Evolutionary conservation across 2,797 vertebrate species (phyloP), one percentile per base, ranked within the genome.

Genomic region (Sphenopsis melanotis): DNA sequence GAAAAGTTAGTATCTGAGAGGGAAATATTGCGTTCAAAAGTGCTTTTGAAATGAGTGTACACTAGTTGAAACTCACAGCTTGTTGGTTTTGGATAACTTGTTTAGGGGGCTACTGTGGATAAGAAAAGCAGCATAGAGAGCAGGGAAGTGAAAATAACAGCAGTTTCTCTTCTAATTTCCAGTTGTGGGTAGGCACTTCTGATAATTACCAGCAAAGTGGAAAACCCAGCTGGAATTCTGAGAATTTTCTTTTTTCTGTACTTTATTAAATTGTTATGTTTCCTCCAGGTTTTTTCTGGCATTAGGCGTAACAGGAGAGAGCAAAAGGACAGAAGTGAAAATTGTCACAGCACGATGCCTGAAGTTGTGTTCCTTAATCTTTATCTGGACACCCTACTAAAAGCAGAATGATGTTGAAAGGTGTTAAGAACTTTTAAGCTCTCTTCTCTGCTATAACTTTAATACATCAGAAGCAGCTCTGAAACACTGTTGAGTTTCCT

Each of bases 201-300:
- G 70, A 89, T 97, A 97, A 98, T 96, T 95, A 83, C 79, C 47
- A 94, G 72, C 75, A 91, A 96, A 97, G 96, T 96, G 92, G 93
- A 93, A 94, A 95, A 91, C 95, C 39, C 87, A 17, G 93, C 79
- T 92, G 92, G 95, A 96, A 90, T 89, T 78, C 72, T 46, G 49
- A 80, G 74, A 83, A 82, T 93, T 93, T 96, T 94, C 61, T 74
- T 92, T 89, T 63, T 78, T 77, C 34, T 34, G 24, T 76, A 81
- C 68, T 93, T 90, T 96, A 93, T 92, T 68, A 93, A 96, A 94
- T 95, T 97, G 71, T 77, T 95, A 11, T 78, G 78, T 88, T 88
- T 81, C 11, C 59, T 92, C 60, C 68, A 92, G 66, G 18, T 89
- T 94, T 94, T 49, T 84, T 60, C 84, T 85, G n/a, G 61, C 18